Conservation (phyloP, 2,888 invertebrate genomes). For the Mallateleia sp. region DNA sequence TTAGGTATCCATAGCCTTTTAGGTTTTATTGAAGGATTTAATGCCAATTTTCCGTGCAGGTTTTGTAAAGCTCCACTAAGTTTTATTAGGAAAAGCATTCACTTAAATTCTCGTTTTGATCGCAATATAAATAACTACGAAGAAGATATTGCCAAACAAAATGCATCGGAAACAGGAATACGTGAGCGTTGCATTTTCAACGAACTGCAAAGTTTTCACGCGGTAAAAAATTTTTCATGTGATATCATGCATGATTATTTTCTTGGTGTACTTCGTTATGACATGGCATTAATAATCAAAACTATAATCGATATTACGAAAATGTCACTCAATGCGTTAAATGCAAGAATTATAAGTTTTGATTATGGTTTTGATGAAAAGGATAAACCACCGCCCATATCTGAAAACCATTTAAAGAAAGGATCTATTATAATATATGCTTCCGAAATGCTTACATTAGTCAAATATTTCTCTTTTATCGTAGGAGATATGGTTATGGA, state of each 20-base stretch:
- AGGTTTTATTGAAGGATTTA: slow-evolving; percentile 68
- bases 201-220: not conserved
- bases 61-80: not conserved
- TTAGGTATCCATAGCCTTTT: slow-evolving; percentile 64
- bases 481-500: slow-evolving; percentile 55
- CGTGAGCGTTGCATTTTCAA: not conserved
- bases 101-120: not conserved
- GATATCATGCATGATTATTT: slow-evolving; percentile 32
- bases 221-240: not conserved
- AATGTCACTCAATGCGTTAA: slow-evolving; percentile 14
- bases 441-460: slow-evolving; percentile 69
- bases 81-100: not conserved
- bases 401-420: slow-evolving; percentile 44
- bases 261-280: slow-evolving; percentile 18
- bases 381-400: slow-evolving; percentile 69
- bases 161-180: not conserved
- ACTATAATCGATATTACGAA: not conserved
- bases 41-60: slow-evolving; percentile 68
- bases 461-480: slow-evolving; percentile 61
- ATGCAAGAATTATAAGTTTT: slow-evolving; percentile 44
- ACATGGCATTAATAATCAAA: slow-evolving; percentile 8
- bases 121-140: not conserved
- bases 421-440: slow-evolving; percentile 59
- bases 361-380: slow-evolving; percentile 55
- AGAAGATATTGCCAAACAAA: not conserved